Evolutionary conservation across 1,140 invertebrate genomes (phyloP).

Genomic region (Drosophila simulans): DNA sequence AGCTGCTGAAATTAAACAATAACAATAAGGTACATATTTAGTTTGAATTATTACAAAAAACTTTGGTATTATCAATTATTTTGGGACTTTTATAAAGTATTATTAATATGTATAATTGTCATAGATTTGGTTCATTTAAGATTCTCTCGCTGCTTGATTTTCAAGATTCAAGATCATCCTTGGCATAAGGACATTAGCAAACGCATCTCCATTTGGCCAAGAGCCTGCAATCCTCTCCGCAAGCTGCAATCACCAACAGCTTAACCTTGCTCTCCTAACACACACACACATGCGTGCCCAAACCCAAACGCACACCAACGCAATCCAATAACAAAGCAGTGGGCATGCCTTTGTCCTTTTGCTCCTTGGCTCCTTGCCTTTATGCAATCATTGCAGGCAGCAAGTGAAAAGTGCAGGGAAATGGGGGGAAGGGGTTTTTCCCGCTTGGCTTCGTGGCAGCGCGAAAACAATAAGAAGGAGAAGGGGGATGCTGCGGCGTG

Average conservation of each 20-base stretch:
- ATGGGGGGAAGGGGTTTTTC: conserved; percentile 2
- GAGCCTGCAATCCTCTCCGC: conserved; percentile 23
- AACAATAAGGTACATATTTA: no score
- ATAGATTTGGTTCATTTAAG: no score
- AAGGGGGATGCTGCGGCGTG: conserved; percentile 13
- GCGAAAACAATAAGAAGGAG: conserved; percentile 66
- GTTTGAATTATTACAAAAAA: no score
- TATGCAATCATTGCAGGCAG: conserved; percentile 73
- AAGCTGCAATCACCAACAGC: conserved; percentile 21
- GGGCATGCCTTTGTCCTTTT: conserved; percentile 52
- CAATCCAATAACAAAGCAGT: conserved; percentile 48
- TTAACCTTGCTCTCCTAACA: conserved; percentile 54
- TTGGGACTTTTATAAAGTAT: no score
- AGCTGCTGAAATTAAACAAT: conserved; percentile 16
- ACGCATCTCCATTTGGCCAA: not conserved
- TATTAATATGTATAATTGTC: no score
- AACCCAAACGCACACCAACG: conserved; percentile 8
- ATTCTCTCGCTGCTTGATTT: not conserved
- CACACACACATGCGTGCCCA: conserved; percentile 11
- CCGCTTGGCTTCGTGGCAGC: conserved; percentile 48
- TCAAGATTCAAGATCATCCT: conserved; percentile 1
- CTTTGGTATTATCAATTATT: no score
- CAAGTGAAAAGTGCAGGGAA: conserved; percentile 27
- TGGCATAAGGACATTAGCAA: conserved; percentile 4
- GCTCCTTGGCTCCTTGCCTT: conserved; percentile 53